These are phyloP conservation scores for Trissoscelio sp. DNA, from an alignment of 2,888 invertebrate species.

Conservation along the genomic window DNA sequence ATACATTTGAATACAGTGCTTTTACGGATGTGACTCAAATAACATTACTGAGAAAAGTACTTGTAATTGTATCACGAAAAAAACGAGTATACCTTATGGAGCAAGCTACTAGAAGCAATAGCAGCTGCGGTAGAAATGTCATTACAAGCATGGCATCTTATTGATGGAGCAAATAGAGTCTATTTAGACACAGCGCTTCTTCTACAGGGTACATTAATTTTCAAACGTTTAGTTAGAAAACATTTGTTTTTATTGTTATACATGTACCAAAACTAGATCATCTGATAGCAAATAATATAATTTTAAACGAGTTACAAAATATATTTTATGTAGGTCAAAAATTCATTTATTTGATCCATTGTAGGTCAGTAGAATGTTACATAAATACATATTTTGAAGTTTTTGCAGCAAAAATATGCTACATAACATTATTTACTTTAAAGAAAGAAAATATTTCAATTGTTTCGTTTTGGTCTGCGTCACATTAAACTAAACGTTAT, in stretches of 20 bases:
- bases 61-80: slow-evolving; percentile 57
- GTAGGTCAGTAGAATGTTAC: slow-evolving; percentile 11
- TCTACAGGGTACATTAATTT: slow-evolving; percentile 33
- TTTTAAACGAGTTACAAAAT: not conserved
- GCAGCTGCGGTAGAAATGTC: slow-evolving; percentile 59
- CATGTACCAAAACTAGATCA: no score
- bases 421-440: slow-evolving; percentile 22
- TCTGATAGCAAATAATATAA: no score
- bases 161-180: slow-evolving; percentile 53
- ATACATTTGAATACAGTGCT: slow-evolving; percentile 40
- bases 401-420: slow-evolving; percentile 26
- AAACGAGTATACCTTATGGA: slow-evolving; percentile 38
- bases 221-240: slow-evolving; percentile 10
- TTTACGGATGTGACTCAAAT: slow-evolving; percentile 52
- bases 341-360: slow-evolving; percentile 22
- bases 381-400: slow-evolving; percentile 21
- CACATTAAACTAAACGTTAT: slow-evolving; percentile 13
- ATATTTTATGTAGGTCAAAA: not conserved
- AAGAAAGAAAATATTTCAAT: slow-evolving; percentile 39
- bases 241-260: not conserved
- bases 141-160: slow-evolving; percentile 61
- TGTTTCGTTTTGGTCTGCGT: slow-evolving; percentile 13
- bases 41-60: slow-evolving; percentile 46
- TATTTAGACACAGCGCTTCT: slow-evolving; percentile 47
- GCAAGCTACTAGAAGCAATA: slow-evolving; percentile 44